Evolutionary conservation across 1,140 invertebrate species (phyloP), one percentile per base, ranked within the genome.

Genomic region (Heliothis virescens): DNA sequence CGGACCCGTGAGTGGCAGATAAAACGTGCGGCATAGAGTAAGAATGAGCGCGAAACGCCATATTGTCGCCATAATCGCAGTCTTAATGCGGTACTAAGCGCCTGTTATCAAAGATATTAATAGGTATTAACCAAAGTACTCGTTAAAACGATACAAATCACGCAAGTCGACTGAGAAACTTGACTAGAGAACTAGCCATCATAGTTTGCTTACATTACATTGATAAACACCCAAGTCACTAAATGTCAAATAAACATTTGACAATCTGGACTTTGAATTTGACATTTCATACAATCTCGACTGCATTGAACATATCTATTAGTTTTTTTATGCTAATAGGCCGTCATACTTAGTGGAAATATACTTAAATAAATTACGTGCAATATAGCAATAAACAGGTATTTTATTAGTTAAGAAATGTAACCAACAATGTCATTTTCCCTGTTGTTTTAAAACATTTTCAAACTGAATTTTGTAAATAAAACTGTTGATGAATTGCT

Each of bases 231-330:
- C 11, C 15, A 72, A 11, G 11, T 18, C 52, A 53, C 10, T 72
- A 7, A 18, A 21, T 57, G 69, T 72, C 52, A 57, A 72, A 72
- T 53, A 7, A 53, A 18, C 15, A 34, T 72, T 72, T 72, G 69
- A 72, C 50, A 72, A 50, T 41, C 48, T 10, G 47, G 67, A 65
- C 60, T n/a, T 67, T 50, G 71, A 60, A 76, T 52, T 59, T 72
- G 67, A 63, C 74, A 63, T 76, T 76, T 76, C 74, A 76, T 63
- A 75, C 60, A 65, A 65, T 65, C 60, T 74, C 71, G 83, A 81
- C 83, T 83, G 83, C 81, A 80, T 80, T 65, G 59, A 75, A 84
- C 83, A 84, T 84, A 84, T 84, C 83, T 84, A 75, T 84, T 84
- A 82, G 80, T 84, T 84, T 79, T 84, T 77, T 67, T 78, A 76